Conservation (phyloP, 2,797 vertebrate genomes). For the Sarcophilus harrisii region DNA sequence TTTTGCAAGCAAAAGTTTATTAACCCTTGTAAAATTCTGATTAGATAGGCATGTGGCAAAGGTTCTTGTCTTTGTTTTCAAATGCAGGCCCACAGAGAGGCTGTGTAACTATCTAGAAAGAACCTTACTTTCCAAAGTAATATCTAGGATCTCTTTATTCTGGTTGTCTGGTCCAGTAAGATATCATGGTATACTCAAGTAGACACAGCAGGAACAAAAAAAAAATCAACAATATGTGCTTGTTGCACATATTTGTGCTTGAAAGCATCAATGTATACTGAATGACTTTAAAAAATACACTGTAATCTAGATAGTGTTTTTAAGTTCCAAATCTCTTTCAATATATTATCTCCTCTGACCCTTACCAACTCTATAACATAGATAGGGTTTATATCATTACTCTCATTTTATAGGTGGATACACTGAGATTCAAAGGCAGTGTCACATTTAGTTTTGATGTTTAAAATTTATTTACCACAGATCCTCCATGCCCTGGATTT, state of each 20-base stretch:
- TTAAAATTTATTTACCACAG: neutral
- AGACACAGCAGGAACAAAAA: neutral
- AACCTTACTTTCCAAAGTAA: neutral
- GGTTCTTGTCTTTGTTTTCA: conserved; percentile 70
- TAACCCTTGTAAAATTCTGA: conserved; percentile 78
- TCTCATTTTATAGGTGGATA: neutral
- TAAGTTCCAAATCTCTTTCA: neutral
- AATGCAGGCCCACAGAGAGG: conserved; percentile 28
- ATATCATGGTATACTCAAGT: neutral
- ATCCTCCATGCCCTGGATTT: neutral
- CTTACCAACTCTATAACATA: neutral
- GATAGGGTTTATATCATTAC: neutral
- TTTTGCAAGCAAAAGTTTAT: conserved; percentile 76
- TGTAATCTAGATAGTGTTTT: neutral
- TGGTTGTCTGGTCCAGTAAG: neutral
- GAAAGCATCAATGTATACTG: neutral
- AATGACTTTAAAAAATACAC: neutral
- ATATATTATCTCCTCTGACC: neutral
- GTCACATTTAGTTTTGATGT: neutral
- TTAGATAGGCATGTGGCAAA: conserved; percentile 82
- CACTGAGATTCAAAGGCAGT: neutral
- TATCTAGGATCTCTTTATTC: neutral
- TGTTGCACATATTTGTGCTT: neutral
- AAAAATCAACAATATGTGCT: neutral
- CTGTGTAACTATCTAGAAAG: conserved; percentile 60